Percentiles rank a stretch among this genome's conserved stretches.
phyloP scores from a whole-genome alignment of 2,888 invertebrate genomes.

The Thymelicus acteon region DNA sequence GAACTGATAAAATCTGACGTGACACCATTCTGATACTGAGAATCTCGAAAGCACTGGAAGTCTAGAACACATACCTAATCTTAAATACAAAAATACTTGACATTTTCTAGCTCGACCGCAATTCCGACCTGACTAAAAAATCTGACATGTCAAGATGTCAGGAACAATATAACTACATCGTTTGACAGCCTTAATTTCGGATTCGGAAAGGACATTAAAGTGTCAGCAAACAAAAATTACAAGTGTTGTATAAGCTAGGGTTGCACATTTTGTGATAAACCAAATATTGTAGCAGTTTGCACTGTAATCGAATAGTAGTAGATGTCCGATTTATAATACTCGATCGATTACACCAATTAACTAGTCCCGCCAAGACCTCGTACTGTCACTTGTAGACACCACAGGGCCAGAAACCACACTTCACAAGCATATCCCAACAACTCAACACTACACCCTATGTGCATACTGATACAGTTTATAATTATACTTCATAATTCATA shows the following conservation, averaged over 20 bases:
- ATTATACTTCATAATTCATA: constrained; percentile 18
- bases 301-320: constrained; percentile 70
- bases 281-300: constrained; percentile 51
- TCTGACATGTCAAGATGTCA: no score
- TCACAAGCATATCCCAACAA: constrained; percentile 44
- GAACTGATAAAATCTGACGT: neutral
- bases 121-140: neutral
- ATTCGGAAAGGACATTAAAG: no score
- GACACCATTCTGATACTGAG: neutral
- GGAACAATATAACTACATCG: no score
- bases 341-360: constrained; percentile 73
- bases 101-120: neutral
- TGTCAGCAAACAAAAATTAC: no score
- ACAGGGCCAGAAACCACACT: neutral
- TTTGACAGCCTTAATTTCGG: no score
- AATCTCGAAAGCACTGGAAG: constrained; percentile 4
- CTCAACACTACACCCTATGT: constrained; percentile 51
- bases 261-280: no score
- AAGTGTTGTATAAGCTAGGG: no score
- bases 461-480: constrained; percentile 36
- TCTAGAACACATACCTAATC: neutral
- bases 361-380: constrained; percentile 63
- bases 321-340: constrained; percentile 71
- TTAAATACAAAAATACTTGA: neutral
- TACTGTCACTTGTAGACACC: neutral